Base-by-base conservation (phyloP, 2,113 vertebrate genomes). In the Siniperca knerii region DNA sequence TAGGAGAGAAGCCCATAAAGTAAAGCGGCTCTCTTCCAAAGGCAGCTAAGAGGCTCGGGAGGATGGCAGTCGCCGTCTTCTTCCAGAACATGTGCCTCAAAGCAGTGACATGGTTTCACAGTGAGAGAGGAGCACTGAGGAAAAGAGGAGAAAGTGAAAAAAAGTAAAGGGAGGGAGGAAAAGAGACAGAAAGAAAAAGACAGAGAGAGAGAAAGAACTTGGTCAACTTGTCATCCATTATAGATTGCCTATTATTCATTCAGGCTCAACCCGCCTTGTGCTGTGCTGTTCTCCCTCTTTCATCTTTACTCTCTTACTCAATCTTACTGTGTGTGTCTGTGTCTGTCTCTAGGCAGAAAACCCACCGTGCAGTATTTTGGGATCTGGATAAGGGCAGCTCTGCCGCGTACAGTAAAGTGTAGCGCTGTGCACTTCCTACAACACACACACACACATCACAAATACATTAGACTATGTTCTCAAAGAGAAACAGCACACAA, bases 181-280 rank as follows among this genome's bases (percentile, higher is more conserved):
- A 42, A 58, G n/a, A 76, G 44, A 73, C 1, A 20, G 40, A 74
- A 11, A 61, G 12, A 68, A 44, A 73, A 6, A 78, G 72, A 83
- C 12, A 54, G 48, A 74, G 61, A 77, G 61, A 77, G 80, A 83
- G 75, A 79, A 40, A 82, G 83, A 88, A 87, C 82, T 89, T 91
- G 87, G 92, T 93, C 87, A 91, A 89, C 89, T 91, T 90, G 86
- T 90, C 91, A 94, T 94, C 81, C 81, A 93, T 94, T 93, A 93
- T 93, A 86, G 89, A 94, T 94, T 40, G 62, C 54, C 75, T 84
- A 89, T 91, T 93, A 91, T 90, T 89, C 92, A 92, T 91, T 93
- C 87, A 93, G 89, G 76, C 87, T 88, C 81, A 82, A 83, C 87
- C 75, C 2, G 37, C 66, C 75, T 69, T 77, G 58, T 81, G 84